phyloP scores from a whole-genome alignment of 2,113 vertebrate species.

The Myanophis thanlyinensis region DNA sequence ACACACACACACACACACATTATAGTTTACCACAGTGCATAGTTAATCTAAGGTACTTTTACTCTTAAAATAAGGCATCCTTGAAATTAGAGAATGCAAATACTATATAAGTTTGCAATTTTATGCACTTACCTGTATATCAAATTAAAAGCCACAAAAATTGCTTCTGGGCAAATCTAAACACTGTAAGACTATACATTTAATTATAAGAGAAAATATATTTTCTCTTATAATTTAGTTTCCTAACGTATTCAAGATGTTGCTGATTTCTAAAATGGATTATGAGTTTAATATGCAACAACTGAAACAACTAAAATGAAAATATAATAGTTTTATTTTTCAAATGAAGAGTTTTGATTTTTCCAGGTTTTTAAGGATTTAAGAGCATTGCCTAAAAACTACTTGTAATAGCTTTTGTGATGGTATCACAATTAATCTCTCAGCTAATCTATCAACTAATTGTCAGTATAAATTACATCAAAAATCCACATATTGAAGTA shows the following conservation, averaged over 20 bases:
- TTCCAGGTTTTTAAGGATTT: constrained; percentile 28
- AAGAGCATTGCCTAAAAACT: constrained; percentile 24
- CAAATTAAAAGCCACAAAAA: neutral
- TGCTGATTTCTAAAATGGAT: neutral
- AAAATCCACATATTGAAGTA: constrained; percentile 1
- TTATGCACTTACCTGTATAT: neutral
- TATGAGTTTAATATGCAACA: neutral
- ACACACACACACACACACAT: no score
- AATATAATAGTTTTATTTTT: constrained; percentile 50
- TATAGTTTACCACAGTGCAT: neutral
- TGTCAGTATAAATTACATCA: constrained; percentile 31
- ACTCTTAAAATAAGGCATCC: neutral
- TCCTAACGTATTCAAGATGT: neutral
- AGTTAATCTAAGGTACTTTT: neutral
- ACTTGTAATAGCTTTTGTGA: constrained; percentile 21
- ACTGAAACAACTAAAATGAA: constrained; percentile 17
- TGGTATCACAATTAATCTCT: constrained; percentile 23
- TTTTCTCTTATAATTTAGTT: neutral
- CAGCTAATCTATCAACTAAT: neutral
- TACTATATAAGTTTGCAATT: neutral
- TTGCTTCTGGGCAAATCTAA: neutral
- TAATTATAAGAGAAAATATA: neutral
- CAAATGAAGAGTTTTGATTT: constrained; percentile 49
- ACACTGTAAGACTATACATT: neutral
- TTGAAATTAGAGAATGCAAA: neutral